Percentiles rank a stretch among this genome's conserved stretches.
Evolutionary conservation across 1,140 invertebrate species (phyloP).

Genomic region (Drosophila subobscura): DNA sequence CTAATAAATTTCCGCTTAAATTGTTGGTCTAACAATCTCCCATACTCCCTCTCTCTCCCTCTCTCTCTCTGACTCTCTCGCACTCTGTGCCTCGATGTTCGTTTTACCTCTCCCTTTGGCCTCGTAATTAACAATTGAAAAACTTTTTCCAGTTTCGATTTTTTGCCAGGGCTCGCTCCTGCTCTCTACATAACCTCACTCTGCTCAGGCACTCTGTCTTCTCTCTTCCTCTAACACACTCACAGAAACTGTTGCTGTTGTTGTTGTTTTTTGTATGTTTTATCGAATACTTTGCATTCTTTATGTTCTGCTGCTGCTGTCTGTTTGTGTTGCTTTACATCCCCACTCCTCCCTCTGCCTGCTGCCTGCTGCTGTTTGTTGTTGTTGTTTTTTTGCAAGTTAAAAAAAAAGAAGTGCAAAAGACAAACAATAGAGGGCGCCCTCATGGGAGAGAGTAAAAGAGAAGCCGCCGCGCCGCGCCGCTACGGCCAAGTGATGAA

Average conservation of each 20-base stretch:
- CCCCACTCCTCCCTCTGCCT: neutral
- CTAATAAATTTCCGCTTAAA: constrained; percentile 80
- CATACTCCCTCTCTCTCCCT: constrained; percentile 1
- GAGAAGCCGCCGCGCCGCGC: constrained; percentile 29
- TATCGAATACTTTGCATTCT: constrained; percentile 66
- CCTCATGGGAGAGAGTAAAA: constrained; percentile 1
- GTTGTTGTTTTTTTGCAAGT: constrained; percentile 33
- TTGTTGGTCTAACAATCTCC: constrained; percentile 70
- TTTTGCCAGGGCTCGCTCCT: neutral
- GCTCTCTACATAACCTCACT: no score
- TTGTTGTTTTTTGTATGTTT: constrained; percentile 24
- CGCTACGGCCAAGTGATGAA: constrained; percentile 68
- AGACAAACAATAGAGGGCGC: constrained; percentile 66
- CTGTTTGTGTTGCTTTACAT: constrained; percentile 16
- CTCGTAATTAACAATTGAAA: constrained; percentile 75
- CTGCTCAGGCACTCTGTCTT: no score
- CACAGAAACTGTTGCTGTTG: neutral
- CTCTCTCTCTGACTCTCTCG: neutral
- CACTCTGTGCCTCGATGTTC: neutral
- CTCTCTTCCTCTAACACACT: no score
- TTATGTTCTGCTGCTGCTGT: constrained; percentile 22
- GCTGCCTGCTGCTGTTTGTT: constrained; percentile 23
- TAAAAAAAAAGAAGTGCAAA: constrained; percentile 62
- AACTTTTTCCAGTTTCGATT: constrained; percentile 53
- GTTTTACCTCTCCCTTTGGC: constrained; percentile 11